Evolutionary conservation across 1,140 invertebrate genomes (phyloP).

Genomic region (Drosophila bocqueti): DNA sequence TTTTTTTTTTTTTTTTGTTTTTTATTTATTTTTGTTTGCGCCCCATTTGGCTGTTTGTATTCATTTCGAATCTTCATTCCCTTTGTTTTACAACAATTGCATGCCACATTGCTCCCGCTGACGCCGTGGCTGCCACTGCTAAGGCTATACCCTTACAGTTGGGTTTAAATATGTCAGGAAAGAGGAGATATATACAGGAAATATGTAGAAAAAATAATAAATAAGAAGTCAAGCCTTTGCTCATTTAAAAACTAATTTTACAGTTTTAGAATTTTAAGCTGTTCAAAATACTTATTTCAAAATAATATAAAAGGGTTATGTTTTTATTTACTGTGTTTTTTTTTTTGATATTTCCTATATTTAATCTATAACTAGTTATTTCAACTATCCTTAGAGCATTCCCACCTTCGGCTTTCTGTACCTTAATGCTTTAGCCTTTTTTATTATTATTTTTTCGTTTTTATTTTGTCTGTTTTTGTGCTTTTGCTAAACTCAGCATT

Average conservation of each 20-base stretch:
- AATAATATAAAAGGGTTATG: neutral
- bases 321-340: neutral
- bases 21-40: constrained; percentile 47
- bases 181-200: neutral
- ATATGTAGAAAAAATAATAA: no score
- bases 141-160: constrained; percentile 11
- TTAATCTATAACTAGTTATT: no score
- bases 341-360: neutral
- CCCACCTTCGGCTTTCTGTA: neutral
- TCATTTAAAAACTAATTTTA: neutral
- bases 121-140: constrained; percentile 5
- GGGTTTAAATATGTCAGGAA: neutral
- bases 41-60: constrained; percentile 64
- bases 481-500: constrained; percentile 81
- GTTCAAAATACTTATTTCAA: neutral
- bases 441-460: neutral
- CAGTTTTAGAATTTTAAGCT: no score
- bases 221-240: neutral
- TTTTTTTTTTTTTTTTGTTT: constrained; percentile 12
- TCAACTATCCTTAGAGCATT: constrained; percentile 13
- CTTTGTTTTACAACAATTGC: constrained; percentile 82
- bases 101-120: constrained; percentile 54
- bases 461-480: constrained; percentile 26
- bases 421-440: neutral
- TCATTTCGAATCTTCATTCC: constrained; percentile 73